Base-by-base conservation (phyloP, 2,113 vertebrate species). In the Pica pica region DNA sequence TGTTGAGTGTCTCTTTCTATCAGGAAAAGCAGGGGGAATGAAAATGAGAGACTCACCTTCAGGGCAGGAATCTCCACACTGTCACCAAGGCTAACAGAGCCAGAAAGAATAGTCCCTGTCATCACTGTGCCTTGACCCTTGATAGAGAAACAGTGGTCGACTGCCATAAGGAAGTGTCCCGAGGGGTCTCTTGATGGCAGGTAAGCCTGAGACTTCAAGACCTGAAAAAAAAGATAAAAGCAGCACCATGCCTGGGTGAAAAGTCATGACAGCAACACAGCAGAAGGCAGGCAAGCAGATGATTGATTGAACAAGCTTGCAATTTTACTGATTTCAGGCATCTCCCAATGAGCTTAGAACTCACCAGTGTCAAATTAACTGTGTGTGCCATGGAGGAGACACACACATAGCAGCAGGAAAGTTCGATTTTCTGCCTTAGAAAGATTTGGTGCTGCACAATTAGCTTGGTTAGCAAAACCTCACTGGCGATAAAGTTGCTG, bases 81-180 rank as follows among this genome's bases (percentile, higher is more conserved):
- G 98, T 99, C 99, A 28, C 99, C 99, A 33, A 99, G 97, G 84
- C 97, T 98, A 97, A 99, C 92, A 37, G 98, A 98, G 94, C 99
- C 99, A 88, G 99, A 99, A 95, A 99, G 99, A 97, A 99, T 95
- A 86, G 99, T 99, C 44, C 99, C 99, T 20, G 99, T 99, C 99
- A 99, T 99, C 97, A 99, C 99, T 0, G 99, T 99, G 94, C 99
- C 99, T 95, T 99, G 99, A 96, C 99, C 99, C 55, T 98, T 99
- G 97, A 99, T 99, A 90, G 99, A 99, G 97, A 99, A 99, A 94
- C 99, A 99, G 95, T 99, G 99, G 97, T 99, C 99, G 13, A 99
- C 98, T 16, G 99, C 99, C 99, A 99, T 99, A 53, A 99, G 98
- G 64, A 99, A 98, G 30, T 98, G 97, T 65, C 99, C 99, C 2